These are phyloP conservation scores for Gryon sp. DNA, from an alignment of 1,140 invertebrate genomes.

Conservation along the genomic window DNA sequence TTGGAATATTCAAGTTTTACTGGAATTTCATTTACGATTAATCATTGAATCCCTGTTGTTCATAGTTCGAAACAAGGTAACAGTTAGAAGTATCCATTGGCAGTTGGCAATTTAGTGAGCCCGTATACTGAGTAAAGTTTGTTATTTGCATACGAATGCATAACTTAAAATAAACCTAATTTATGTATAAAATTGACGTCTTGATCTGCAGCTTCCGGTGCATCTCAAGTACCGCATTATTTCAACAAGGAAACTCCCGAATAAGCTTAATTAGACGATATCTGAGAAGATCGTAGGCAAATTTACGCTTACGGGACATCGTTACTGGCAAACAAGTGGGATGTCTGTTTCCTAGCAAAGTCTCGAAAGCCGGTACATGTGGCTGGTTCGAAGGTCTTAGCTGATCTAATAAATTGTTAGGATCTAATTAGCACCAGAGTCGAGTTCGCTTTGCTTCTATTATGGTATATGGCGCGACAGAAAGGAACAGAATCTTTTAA, in stretches of 20 bases:
- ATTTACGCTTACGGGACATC: constrained; percentile 42
- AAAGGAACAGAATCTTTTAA: constrained; percentile 5
- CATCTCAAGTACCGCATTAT: constrained; percentile 32
- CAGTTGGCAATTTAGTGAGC: constrained; percentile 2
- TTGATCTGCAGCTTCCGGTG: constrained; percentile 1
- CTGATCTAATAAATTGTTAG: constrained; percentile 59
- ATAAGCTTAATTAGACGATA: constrained; percentile 54
- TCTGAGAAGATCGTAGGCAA: constrained; percentile 44
- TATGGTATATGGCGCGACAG: constrained; percentile 13
- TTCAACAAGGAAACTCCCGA: constrained; percentile 37
- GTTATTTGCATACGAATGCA: constrained; percentile 8
- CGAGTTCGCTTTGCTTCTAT: constrained; percentile 30
- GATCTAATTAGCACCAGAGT: constrained; percentile 51
- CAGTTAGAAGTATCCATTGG: not conserved
- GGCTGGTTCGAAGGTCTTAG: constrained; percentile 54
- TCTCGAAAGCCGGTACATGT: constrained; percentile 47
- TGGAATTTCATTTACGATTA: not conserved
- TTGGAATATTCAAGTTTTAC: too few species aligned
- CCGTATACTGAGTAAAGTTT: not conserved
- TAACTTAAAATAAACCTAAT: constrained; percentile 18
- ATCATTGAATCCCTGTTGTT: not conserved
- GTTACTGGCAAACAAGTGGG: constrained; percentile 41
- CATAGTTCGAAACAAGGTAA: not conserved
- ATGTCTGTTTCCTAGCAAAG: constrained; percentile 46
- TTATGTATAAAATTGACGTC: constrained; percentile 15